Conservation (phyloP, 2,113 vertebrate species). For the Leptodactylus fuscus region DNA sequence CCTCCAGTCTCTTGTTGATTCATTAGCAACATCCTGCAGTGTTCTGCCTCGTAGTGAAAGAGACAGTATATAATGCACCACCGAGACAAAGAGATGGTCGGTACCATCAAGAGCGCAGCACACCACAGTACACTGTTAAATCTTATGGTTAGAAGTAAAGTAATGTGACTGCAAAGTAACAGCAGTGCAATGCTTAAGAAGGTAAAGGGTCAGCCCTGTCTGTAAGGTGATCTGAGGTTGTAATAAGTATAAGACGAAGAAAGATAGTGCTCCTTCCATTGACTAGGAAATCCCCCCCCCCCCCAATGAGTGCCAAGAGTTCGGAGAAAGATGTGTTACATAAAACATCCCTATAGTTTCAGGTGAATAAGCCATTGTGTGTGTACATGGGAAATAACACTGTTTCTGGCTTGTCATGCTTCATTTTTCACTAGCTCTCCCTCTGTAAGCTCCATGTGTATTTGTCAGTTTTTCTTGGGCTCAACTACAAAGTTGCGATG, state of each 20-base stretch:
- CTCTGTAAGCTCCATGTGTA: too few relatives aligned
- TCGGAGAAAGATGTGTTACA: background rate
- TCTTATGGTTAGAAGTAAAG: background rate
- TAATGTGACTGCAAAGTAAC: background rate
- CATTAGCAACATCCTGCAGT: slow-evolving; percentile 51
- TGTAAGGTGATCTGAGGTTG: slow-evolving; percentile 4
- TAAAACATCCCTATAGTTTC: too few relatives aligned
- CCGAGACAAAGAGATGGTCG: slow-evolving; percentile 23
- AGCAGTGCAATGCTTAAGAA: background rate
- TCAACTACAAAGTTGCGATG: too few relatives aligned
- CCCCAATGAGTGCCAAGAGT: background rate
- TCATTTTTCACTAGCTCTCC: too few relatives aligned
- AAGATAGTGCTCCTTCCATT: background rate
- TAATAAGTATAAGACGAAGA: background rate
- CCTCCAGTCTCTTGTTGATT: slow-evolving; percentile 53
- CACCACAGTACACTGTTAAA: background rate
- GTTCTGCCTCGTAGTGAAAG: slow-evolving; percentile 32
- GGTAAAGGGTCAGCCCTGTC: background rate
- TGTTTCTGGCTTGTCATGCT: too few relatives aligned
- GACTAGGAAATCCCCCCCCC: background rate
- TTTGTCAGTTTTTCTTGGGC: too few relatives aligned
- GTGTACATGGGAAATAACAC: too few relatives aligned
- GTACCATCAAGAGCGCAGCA: background rate
- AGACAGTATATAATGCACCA: slow-evolving; percentile 9
- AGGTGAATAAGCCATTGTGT: too few relatives aligned